Base-by-base conservation (phyloP, 2,888 invertebrate species). In the Liposcelis brunnea region DNA sequence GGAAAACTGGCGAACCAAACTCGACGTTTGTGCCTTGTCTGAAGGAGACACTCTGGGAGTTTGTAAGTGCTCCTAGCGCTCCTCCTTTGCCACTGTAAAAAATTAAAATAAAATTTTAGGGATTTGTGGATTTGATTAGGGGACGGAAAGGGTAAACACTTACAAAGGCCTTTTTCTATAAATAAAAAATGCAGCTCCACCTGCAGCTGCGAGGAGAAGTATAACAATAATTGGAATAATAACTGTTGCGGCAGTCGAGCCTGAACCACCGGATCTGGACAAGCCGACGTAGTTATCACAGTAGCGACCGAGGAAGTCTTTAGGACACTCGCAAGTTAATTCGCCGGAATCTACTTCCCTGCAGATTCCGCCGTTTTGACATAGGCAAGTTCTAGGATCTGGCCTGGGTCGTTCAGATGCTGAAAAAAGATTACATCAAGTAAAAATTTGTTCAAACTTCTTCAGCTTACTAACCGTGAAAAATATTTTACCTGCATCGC, bases 1-100 rank as follows among this genome's bases (percentile, higher is more conserved):
- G 51, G 49, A 59, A 59, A 16, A 66, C 59, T 6, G 67, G 61
- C 12, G 70, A 66, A 32, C 76, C 76, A 66, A 91, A 90, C 65
- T 91, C 90, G 36, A 91, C 90, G 64, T 91, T 91, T 44, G 87
- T 89, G 44, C 91, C 91, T 60, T 84, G 87, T 21, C 91, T 73
- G 73, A 91, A 91, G 40, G 89, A 87, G 14, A 91, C 91, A 61
- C 86, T 87, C 63, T 85, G 87, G 47, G 85, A 85, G 48, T 84
- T 85, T 36, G 86, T 79, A 49, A 87, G 65, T 56, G 84, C 79
- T 48, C 84, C 76, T 33, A 86, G 68, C 2, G 77, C 79, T 21
- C 77, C 76, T 56, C 84, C 77, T 65, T 87, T 89, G 31, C 85
- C 84, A 61, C 83, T 85, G 59, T 14, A 65, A 63, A 49, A 44